Percentiles rank a stretch among this genome's conserved stretches.
These are phyloP conservation scores for Potorous gilbertii DNA, from an alignment of 2,797 vertebrate species.

Conservation along the genomic window DNA sequence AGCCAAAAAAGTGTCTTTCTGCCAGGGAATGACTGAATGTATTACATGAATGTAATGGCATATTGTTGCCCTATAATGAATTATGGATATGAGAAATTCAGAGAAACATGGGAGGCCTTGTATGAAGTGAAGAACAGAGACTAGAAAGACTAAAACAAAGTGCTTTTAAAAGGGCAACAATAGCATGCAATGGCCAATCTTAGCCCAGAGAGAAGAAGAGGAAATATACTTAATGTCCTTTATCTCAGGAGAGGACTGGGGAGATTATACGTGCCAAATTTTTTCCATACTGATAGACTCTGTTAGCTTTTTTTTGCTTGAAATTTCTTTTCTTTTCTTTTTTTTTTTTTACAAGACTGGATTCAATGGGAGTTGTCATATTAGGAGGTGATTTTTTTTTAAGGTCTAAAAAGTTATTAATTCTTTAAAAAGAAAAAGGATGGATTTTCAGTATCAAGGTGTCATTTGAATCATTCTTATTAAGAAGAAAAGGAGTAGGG, in stretches of 20 bases:
- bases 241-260: not conserved
- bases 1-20: not conserved
- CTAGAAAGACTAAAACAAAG: not conserved
- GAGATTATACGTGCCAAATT: not conserved
- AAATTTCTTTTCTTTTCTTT: not conserved
- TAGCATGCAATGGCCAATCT: too few relatives aligned
- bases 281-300: not conserved
- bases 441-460: too few relatives aligned
- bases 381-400: not conserved
- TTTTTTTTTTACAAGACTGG: not conserved
- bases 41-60: not conserved
- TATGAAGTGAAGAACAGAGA: not conserved
- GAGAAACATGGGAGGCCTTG: not conserved
- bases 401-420: not conserved
- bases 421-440: not conserved
- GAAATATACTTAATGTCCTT: too few relatives aligned
- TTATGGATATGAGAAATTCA: not conserved
- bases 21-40: not conserved
- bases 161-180: not conserved
- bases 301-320: not conserved
- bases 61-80: not conserved
- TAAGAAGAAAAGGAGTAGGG: not conserved
- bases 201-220: too few relatives aligned
- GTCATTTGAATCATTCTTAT: not conserved
- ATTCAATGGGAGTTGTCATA: not conserved